Conservation (phyloP, 2,888 invertebrate species). For the Petrolisthes cinctipes region DNA sequence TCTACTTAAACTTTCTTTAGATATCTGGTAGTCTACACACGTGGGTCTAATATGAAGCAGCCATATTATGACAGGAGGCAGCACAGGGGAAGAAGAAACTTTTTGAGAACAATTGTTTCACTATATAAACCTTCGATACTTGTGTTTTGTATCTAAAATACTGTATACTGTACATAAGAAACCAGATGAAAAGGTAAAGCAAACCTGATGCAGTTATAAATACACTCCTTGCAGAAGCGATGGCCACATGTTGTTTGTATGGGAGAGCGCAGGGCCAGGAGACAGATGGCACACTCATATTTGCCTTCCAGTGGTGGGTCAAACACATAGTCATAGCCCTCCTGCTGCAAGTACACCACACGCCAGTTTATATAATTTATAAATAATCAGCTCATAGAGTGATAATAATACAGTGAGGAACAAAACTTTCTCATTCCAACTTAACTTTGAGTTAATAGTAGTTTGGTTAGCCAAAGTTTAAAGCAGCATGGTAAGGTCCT, state of each 20-base stretch:
- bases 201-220: conserved; percentile 87
- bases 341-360: not conserved
- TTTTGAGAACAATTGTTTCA: too few species aligned
- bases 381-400: not conserved
- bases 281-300: conserved; percentile 92
- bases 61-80: too few species aligned
- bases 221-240: conserved; percentile 88
- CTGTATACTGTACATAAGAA: too few species aligned
- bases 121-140: too few species aligned
- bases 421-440: not conserved
- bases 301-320: conserved; percentile 68
- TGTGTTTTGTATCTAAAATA: too few species aligned
- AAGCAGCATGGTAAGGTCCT: too few species aligned
- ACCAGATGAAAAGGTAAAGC: not conserved
- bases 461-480: too few species aligned
- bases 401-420: not conserved
- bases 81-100: too few species aligned
- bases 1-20: too few species aligned
- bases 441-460: not conserved
- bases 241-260: conserved; percentile 91
- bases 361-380: not conserved
- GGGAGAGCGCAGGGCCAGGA: conserved; percentile 88
- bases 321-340: conserved; percentile 67
- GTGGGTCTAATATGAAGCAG: too few species aligned
- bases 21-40: too few species aligned